Conservation (phyloP, 2,888 invertebrate species). For the Copidosoma aretas region DNA sequence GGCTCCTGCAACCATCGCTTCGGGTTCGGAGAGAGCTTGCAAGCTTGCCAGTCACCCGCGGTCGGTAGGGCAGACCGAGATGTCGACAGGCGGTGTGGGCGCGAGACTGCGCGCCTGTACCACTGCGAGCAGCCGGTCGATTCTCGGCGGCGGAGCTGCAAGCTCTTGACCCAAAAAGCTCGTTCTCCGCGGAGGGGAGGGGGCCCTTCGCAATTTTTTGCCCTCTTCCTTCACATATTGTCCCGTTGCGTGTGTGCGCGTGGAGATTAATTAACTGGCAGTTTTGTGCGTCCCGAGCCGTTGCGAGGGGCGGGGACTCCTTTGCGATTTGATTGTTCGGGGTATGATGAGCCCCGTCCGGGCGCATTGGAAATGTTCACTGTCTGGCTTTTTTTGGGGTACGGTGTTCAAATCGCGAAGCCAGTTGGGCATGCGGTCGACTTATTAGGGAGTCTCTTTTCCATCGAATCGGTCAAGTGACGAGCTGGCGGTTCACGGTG, state of each 20-base stretch:
- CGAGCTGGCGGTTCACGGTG: no score
- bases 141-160: slow-evolving; percentile 2
- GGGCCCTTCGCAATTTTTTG: background rate
- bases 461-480: no score
- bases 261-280: background rate
- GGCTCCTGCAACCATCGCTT: slow-evolving; percentile 5
- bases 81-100: background rate
- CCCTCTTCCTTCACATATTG: background rate
- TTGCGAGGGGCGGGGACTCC: no score
- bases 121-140: slow-evolving; percentile 14
- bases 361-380: no score
- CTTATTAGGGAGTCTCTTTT: no score
- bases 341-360: no score
- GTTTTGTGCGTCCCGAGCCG: background rate
- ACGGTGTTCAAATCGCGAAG: no score
- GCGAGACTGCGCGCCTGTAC: background rate
- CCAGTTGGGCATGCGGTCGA: no score
- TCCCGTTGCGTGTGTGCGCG: background rate
- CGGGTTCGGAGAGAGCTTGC: background rate
- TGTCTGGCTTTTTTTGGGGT: no score
- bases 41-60: slow-evolving; percentile 22
- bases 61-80: slow-evolving; percentile 27
- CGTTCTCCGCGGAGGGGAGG: slow-evolving; percentile 9
- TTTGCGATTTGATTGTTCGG: no score
- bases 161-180: slow-evolving; percentile 36